These are phyloP conservation scores for Forpus xanthops DNA, from an alignment of 2,797 vertebrate genomes.

Conservation along the genomic window DNA sequence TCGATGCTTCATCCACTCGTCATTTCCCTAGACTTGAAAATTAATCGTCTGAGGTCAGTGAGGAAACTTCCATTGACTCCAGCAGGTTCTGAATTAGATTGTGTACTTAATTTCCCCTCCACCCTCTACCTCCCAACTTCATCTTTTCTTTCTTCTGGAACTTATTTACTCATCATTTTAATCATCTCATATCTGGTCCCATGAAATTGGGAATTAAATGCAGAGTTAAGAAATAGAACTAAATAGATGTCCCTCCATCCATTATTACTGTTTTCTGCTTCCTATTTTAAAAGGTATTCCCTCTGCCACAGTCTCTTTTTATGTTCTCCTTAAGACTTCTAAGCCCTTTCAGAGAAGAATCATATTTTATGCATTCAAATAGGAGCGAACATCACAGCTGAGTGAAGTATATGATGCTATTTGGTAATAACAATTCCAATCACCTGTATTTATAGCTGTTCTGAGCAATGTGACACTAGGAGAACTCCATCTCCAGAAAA, in stretches of 20 bases:
- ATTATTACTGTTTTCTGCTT: not conserved
- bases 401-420: not conserved
- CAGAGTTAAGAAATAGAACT: not conserved
- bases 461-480: not conserved
- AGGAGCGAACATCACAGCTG: not conserved
- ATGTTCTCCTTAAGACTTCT: not conserved
- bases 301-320: not conserved
- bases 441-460: not conserved
- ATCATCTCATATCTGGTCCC: not conserved
- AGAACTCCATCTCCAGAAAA: not conserved
- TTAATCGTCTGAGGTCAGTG: constrained; percentile 43
- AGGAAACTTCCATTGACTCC: constrained; percentile 43
- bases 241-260: not conserved
- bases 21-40: constrained; percentile 55
- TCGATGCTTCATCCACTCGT: constrained; percentile 32
- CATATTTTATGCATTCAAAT: not conserved
- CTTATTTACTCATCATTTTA: constrained; percentile 21
- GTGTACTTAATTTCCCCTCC: not conserved
- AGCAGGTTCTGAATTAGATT: constrained; percentile 6
- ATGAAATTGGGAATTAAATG: constrained; percentile 35
- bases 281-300: not conserved
- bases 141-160: constrained; percentile 28
- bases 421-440: not conserved
- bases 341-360: not conserved
- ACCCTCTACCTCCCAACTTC: not conserved